Conservation (phyloP, 2,888 invertebrate genomes). For the Hypselothyrea guttata region DNA sequence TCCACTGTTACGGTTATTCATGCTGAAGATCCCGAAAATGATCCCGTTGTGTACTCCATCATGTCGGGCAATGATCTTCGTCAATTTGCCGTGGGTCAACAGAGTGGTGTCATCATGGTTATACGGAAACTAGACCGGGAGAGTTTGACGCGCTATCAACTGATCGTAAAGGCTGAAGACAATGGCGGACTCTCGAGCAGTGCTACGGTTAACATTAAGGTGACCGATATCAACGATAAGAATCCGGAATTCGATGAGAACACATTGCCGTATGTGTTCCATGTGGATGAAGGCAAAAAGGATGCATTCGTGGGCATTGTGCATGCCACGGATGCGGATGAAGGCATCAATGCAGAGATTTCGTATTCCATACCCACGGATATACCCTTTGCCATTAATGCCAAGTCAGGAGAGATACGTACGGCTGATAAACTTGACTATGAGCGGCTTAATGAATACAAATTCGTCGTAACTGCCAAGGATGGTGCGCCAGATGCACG, state of each 20-base stretch:
- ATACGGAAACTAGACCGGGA: conserved; percentile 93
- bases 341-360: conserved; percentile 91
- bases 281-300: conserved; percentile 88
- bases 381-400: conserved; percentile 91
- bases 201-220: conserved; percentile 92
- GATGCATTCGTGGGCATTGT: conserved; percentile 89
- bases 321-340: conserved; percentile 92
- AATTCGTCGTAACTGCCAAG: conserved; percentile 93
- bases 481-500: conserved; percentile 94
- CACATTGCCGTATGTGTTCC: conserved; percentile 89
- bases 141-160: conserved; percentile 92
- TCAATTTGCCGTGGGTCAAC: conserved; percentile 92
- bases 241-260: conserved; percentile 92
- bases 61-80: conserved; percentile 94
- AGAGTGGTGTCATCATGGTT: conserved; percentile 94
- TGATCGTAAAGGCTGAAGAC: conserved; percentile 94
- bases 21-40: conserved; percentile 95
- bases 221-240: conserved; percentile 95
- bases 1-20: conserved; percentile 91
- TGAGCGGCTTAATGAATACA: conserved; percentile 88
- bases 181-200: conserved; percentile 91
- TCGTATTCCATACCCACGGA: conserved; percentile 91
- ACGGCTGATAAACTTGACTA: conserved; percentile 91
- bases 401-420: conserved; percentile 89
- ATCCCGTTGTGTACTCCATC: conserved; percentile 92